A percentile compares a stretch with the other conserved stretches of the same genome.
Evolutionary conservation across 2,113 vertebrate species (phyloP).

Genomic region (Eolophus roseicapilla): DNA sequence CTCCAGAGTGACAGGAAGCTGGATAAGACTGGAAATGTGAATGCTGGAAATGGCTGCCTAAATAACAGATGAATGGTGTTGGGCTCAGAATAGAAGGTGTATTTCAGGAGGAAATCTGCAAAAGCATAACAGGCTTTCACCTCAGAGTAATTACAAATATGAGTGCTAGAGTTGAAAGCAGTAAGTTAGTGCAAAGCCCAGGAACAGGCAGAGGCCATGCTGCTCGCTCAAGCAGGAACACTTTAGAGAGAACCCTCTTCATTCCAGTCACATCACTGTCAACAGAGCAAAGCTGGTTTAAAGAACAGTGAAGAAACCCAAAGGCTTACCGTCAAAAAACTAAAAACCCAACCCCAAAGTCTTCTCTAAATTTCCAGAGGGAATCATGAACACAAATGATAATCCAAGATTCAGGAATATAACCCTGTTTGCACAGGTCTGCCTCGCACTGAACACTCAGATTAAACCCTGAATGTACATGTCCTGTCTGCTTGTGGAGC

Average conservation of each 20-base stretch:
- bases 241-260: background rate
- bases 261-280: background rate
- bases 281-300: background rate
- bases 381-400: background rate
- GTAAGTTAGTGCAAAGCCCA: background rate
- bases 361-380: background rate
- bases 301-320: background rate
- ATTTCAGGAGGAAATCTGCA: background rate
- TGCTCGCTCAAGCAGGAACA: background rate
- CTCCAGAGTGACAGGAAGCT: background rate
- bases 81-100: background rate
- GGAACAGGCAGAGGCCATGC: background rate
- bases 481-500: background rate
- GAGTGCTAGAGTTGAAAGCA: background rate
- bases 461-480: background rate
- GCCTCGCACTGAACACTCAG: background rate
- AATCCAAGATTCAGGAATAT: background rate
- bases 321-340: background rate
- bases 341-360: background rate
- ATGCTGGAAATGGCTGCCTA: background rate
- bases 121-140: background rate
- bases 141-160: background rate
- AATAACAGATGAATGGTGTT: background rate
- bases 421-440: background rate
- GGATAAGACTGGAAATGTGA: background rate